Evolutionary conservation across 2,888 invertebrate genomes (phyloP), one percentile per base, ranked within the genome.

Genomic region (Drosophila peninsularis): DNA sequence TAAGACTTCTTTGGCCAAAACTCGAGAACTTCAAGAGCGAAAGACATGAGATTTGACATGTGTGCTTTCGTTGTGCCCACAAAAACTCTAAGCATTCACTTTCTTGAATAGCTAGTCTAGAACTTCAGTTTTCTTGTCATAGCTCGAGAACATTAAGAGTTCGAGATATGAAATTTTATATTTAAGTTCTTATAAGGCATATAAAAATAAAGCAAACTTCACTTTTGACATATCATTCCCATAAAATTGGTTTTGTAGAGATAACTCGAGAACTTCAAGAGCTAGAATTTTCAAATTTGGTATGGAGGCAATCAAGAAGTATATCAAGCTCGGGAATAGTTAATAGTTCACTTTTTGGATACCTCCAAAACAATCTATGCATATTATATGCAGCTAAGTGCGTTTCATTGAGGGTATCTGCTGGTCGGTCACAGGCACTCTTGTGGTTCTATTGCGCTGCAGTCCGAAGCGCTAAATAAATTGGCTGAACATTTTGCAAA

Each of bases 401-500:
- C 2, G 9, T 3, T 14, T 44, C 4, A 19, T 2, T 14, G 5
- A 49, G 32, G 34, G 34, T 14, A 50, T 34, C 32, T 50, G 13
- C 49, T 21, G 34, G 14, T 34, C 49, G 14, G 14, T 14, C 21
- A 34, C 14, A 17, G 13, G 6, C 14, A 14, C 52, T 58, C 60
- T 57, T 57, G 65, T 49, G 52, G 49, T 1, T 44, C 47, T 80
- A 70, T 44, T 56, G 53, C 65, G 45, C 41, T 61, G 60, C 62
- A 70, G 41, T 63, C 52, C 52, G 21, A 52, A 67, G 67, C 67
- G 58, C 56, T 77, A 78, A 77, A 75, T 82, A 82, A 87, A 82
- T 82, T 82, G 85, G 66, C 70, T 75, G 74, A 78, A 63, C 74
- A 76, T 75, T 83, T 83, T 76, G 81, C 82, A 77, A 77, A 63